Evolutionary conservation across 1,140 invertebrate genomes (phyloP).

Genomic region (Philopotamus ludificatus): DNA sequence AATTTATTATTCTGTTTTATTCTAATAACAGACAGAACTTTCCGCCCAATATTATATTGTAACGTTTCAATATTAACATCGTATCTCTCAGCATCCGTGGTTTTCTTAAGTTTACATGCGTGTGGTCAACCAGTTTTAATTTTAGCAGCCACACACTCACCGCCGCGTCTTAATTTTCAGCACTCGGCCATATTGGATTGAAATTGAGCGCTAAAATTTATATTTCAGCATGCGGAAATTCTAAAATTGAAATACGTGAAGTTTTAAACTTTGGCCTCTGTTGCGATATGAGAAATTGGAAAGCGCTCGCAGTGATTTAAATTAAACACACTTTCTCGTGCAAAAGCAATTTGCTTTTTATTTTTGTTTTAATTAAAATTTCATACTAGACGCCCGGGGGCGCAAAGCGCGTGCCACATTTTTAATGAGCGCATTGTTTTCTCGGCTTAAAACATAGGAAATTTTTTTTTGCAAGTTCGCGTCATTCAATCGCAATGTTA

Average conservation of each 20-base stretch:
- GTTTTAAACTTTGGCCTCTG: not conserved
- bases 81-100: too few relatives aligned
- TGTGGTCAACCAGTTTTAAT: too few relatives aligned
- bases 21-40: too few relatives aligned
- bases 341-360: not conserved
- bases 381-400: too few relatives aligned
- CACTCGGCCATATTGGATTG: not conserved
- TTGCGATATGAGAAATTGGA: not conserved
- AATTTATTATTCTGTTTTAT: too few relatives aligned
- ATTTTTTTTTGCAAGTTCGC: not conserved
- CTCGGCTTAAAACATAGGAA: not conserved
- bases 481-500: not conserved
- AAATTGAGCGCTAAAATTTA: not conserved
- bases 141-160: too few relatives aligned
- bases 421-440: too few relatives aligned
- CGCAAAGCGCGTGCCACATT: too few relatives aligned
- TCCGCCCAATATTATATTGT: too few relatives aligned
- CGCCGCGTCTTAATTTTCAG: too few relatives aligned
- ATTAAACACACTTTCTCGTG: not conserved
- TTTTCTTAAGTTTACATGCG: too few relatives aligned
- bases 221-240: not conserved
- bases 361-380: not conserved
- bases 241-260: not conserved
- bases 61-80: too few relatives aligned
- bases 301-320: not conserved